These are phyloP conservation scores for Acanthurus leucopareius DNA, from an alignment of 2,797 vertebrate species.

Conservation along the genomic window DNA sequence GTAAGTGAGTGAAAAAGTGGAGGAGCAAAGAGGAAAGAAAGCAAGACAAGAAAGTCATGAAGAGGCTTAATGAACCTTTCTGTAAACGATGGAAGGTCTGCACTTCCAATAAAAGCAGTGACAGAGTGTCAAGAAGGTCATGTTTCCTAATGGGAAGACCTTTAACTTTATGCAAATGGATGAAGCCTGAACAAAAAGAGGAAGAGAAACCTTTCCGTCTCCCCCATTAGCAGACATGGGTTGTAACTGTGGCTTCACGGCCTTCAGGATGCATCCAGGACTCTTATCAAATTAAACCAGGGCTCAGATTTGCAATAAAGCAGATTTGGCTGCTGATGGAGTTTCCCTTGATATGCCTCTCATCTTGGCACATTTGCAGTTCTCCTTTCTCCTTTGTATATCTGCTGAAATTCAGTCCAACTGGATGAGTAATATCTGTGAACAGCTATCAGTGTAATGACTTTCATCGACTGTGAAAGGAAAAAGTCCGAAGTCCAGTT, in stretches of 20 bases:
- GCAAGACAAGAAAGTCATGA: constrained; percentile 6
- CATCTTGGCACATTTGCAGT: constrained; percentile 8
- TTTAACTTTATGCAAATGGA: constrained; percentile 40
- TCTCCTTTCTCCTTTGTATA: background rate
- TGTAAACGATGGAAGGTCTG: constrained; percentile 2
- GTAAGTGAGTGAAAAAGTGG: background rate
- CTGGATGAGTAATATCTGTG: background rate
- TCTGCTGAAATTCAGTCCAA: constrained; percentile 13
- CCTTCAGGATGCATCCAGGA: constrained; percentile 13
- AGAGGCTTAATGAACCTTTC: constrained; percentile 28
- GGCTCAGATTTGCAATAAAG: constrained; percentile 17
- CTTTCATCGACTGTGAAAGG: background rate
- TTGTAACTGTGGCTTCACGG: background rate
- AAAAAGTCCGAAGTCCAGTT: background rate
- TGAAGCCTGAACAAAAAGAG: background rate
- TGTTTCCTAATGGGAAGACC: constrained; percentile 25
- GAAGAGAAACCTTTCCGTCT: background rate
- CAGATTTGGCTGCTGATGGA: constrained; percentile 16
- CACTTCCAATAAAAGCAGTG: constrained; percentile 24
- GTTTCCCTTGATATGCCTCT: constrained; percentile 18
- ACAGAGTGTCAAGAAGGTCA: constrained; percentile 7
- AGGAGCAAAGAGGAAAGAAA: background rate
- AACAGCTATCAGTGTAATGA: background rate
- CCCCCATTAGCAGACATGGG: constrained; percentile 18
- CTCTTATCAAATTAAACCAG: constrained; percentile 31